Percentiles rank a stretch among this genome's conserved stretches.
phyloP scores from a whole-genome alignment of 2,797 vertebrate genomes.

The Oophaga sylvatica region DNA sequence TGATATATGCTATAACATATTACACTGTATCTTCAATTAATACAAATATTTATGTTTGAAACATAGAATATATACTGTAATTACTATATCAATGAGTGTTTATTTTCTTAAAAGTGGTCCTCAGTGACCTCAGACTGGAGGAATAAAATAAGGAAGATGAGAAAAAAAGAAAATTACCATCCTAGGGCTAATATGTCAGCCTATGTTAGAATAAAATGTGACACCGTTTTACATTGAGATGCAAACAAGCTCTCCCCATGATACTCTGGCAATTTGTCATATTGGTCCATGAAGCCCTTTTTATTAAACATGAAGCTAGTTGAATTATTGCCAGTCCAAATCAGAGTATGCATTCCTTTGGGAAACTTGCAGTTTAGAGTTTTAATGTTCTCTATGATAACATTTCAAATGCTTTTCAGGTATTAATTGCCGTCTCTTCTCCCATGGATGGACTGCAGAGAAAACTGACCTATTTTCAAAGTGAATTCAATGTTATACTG shows the following conservation, averaged over 20 bases:
- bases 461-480: slow-evolving; percentile 51
- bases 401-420: slow-evolving; percentile 46
- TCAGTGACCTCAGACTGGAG: slow-evolving; percentile 42
- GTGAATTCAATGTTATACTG: slow-evolving; percentile 54
- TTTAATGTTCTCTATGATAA: slow-evolving; percentile 43
- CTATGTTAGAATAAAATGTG: slow-evolving; percentile 96
- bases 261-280: slow-evolving; percentile 95
- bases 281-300: slow-evolving; percentile 85
- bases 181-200: slow-evolving; percentile 89
- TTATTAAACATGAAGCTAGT: slow-evolving; percentile 94
- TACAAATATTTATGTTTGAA: slow-evolving; percentile 1
- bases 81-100: slow-evolving; percentile 12
- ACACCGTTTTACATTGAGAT: slow-evolving; percentile 92
- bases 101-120: slow-evolving; percentile 36
- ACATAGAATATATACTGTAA: not conserved
- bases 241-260: slow-evolving; percentile 91
- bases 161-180: slow-evolving; percentile 88
- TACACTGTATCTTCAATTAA: not conserved
- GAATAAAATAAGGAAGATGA: not conserved
- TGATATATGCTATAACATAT: not conserved
- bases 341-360: slow-evolving; percentile 65
- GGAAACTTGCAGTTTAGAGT: slow-evolving; percentile 43
- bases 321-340: slow-evolving; percentile 89
- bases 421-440: slow-evolving; percentile 54
- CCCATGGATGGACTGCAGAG: not conserved